A percentile compares a stretch with the other conserved stretches of the same genome.
Conservation (phyloP, 2,113 vertebrate genomes). For the Chloroceryle aenea region DNA sequence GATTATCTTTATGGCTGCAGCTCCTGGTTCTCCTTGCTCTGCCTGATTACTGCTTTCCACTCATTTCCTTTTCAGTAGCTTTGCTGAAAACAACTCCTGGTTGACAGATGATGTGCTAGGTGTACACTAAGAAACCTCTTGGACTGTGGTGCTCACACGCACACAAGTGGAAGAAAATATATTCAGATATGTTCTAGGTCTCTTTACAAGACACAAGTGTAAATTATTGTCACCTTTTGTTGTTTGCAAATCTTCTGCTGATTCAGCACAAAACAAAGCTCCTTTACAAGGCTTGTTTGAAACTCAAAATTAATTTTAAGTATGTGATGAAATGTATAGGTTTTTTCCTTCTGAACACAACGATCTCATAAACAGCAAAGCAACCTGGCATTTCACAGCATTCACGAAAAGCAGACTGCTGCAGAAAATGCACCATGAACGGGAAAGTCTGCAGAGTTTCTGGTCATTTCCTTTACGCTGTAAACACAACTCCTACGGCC, state of each 20-base stretch:
- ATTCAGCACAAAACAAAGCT: background rate
- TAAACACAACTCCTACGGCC: background rate
- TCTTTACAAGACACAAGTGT: background rate
- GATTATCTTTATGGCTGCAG: background rate
- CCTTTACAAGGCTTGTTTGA: background rate
- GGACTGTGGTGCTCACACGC: background rate
- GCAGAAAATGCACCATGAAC: background rate
- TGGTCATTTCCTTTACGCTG: background rate
- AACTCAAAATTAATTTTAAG: background rate
- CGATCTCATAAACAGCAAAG: background rate
- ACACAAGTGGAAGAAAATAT: background rate
- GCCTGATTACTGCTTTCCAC: background rate
- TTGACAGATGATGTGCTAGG: background rate
- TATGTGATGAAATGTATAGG: background rate
- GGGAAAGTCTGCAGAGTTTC: background rate
- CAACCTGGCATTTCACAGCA: background rate
- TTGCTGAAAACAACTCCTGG: background rate
- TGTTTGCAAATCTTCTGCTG: background rate
- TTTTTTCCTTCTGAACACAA: background rate
- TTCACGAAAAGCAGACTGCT: background rate
- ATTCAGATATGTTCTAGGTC: background rate
- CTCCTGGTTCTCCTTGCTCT: background rate
- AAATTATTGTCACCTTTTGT: background rate
- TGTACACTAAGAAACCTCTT: background rate
- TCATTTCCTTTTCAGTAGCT: background rate